Percentiles rank a stretch among this genome's conserved stretches.
Evolutionary conservation across 2,113 vertebrate genomes (phyloP).

Genomic region (Ageneiosus marmoratus): DNA sequence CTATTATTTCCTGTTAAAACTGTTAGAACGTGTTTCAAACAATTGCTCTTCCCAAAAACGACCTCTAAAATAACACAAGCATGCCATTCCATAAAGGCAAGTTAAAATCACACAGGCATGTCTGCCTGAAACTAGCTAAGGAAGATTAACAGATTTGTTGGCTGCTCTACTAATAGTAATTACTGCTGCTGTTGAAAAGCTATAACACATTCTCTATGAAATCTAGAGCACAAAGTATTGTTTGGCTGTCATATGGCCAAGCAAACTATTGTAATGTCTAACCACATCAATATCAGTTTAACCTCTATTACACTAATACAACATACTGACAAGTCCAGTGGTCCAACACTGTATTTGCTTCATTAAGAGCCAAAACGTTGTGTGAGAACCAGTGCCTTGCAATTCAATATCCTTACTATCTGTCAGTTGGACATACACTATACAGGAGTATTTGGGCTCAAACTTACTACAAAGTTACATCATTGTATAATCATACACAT

Average conservation of each 20-base stretch:
- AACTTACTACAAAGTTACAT: not conserved
- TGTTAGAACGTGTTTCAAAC: constrained; percentile 2
- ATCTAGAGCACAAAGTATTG: not conserved
- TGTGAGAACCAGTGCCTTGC: not conserved
- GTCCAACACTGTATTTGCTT: not conserved
- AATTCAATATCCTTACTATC: not conserved
- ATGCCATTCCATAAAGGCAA: constrained; percentile 1
- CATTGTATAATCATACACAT: too few relatives aligned
- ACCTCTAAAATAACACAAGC: constrained; percentile 12
- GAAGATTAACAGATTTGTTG: constrained; percentile 31
- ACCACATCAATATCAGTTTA: not conserved
- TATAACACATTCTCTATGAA: not conserved
- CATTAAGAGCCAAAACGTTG: not conserved
- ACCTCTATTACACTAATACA: constrained; percentile 6
- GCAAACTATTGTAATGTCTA: constrained; percentile 5
- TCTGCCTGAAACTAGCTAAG: constrained; percentile 17
- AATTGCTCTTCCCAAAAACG: constrained; percentile 4
- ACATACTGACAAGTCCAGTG: not conserved
- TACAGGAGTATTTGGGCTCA: not conserved
- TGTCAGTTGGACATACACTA: not conserved
- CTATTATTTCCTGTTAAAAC: constrained; percentile 4
- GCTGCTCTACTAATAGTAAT: constrained; percentile 11
- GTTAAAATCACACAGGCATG: constrained; percentile 10
- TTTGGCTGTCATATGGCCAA: not conserved
- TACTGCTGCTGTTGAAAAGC: constrained; percentile 23